Base-by-base conservation (phyloP, 2,113 vertebrate species). In the Neolamprologus brichardi region DNA sequence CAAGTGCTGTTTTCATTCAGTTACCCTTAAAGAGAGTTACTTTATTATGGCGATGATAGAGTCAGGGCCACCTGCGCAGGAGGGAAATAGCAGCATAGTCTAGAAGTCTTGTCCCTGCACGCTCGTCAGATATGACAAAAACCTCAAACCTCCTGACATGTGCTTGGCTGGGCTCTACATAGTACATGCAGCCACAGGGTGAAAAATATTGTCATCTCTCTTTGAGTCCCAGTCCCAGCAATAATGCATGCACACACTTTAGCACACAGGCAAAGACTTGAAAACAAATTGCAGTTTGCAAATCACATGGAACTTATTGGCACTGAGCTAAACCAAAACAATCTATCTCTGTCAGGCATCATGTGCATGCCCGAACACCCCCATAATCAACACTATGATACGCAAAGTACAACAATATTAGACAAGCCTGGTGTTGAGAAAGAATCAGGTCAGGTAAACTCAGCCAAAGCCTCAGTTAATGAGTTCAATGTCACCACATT, bases 31-130 rank as follows among this genome's bases (percentile, higher is more conserved):
- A 90, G 82, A 79, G 70, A 88, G 80, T 44, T 86, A 32, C 82
- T 95, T 93, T 95, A 94, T 93, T 92, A 83, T 85, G 84, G 81
- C 80, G 89, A 85, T 94, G 91, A 94, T 81, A 90, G 91, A 84
- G 82, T 83, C 14, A 81, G 20, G 87, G 86, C 89, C 91, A 94
- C 87, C 93, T 91, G 89, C 81, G 37, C 30, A 44, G 82, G 67
- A 85, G 83, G 46, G 17, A 85, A 88, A 60, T 64, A 75, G 79
- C 79, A 81, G 62, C 39, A 4, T 56, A 30, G 79, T 5, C 15
- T 81, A 56, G 54, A 54, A 81, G 89, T 87, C 93, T 84, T 92
- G 94, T 89, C 82, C 64, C 70, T 84, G 91, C 93, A 87, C 11
- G 93, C 75, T 87, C 23, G 1, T 72, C 72, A 90, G 84, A 92